phyloP scores from a whole-genome alignment of 2,113 vertebrate genomes.

The Alexandromys fortis region DNA sequence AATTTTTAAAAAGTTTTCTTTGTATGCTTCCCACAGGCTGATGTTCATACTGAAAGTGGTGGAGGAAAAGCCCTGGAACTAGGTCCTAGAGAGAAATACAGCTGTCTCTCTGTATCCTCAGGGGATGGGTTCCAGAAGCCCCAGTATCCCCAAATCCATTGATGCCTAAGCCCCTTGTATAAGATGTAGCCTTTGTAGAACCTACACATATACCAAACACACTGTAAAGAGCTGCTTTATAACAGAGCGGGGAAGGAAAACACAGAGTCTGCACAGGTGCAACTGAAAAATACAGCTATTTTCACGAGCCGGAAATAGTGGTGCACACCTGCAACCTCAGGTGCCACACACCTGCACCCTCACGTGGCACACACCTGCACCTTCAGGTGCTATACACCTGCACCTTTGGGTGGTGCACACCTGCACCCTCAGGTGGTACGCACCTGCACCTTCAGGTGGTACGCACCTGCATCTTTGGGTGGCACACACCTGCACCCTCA shows the following conservation, averaged over 20 bases:
- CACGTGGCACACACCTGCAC: not conserved
- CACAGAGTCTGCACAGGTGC: not conserved
- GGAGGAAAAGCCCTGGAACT: not conserved
- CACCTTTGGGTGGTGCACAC: no score
- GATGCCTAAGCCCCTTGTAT: not conserved
- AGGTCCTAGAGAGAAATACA: not conserved
- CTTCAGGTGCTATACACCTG: not conserved
- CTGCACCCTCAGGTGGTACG: not conserved
- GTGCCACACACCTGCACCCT: not conserved
- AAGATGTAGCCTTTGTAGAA: not conserved
- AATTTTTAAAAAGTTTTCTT: no score
- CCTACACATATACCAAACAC: no score
- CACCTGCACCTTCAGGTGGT: not conserved
- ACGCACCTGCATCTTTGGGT: no score
- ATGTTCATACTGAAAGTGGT: not conserved
- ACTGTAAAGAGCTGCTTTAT: not conserved
- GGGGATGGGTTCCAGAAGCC: not conserved
- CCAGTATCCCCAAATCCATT: not conserved
- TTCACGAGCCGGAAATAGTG: not conserved
- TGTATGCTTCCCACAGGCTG: no score
- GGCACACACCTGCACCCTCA: no score
- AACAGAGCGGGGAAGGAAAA: not conserved
- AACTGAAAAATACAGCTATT: not conserved
- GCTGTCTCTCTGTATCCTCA: not conserved
- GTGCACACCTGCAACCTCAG: not conserved